Evolutionary conservation across 2,797 vertebrate genomes (phyloP).

Genomic region (Brachyrhaphis roseni): DNA sequence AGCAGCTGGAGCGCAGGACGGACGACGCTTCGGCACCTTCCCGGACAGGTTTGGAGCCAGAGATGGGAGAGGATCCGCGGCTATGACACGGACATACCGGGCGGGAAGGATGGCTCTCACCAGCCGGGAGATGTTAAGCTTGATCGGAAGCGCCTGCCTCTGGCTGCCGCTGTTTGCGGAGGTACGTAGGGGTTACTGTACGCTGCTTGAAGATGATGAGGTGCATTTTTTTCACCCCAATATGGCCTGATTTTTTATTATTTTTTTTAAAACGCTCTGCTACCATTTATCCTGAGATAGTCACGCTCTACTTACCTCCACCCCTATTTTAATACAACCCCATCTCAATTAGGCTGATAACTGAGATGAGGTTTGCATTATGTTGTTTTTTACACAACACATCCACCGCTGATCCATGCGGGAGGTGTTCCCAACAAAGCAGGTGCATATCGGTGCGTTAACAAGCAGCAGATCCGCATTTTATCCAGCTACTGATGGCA

Average conservation of each 20-base stretch:
- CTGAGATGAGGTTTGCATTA: neutral
- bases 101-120: slow-evolving; percentile 75
- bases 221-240: slow-evolving; percentile 14
- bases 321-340: slow-evolving; percentile 15
- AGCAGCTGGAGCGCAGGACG: slow-evolving; percentile 25
- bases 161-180: slow-evolving; percentile 75
- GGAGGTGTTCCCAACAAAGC: slow-evolving; percentile 37
- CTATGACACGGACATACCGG: slow-evolving; percentile 73
- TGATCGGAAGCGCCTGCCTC: slow-evolving; percentile 77
- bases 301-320: slow-evolving; percentile 42
- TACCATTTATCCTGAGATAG: slow-evolving; percentile 17
- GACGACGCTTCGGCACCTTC: slow-evolving; percentile 39
- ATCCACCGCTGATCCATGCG: slow-evolving; percentile 4
- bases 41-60: slow-evolving; percentile 52
- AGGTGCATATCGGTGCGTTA: slow-evolving; percentile 24
- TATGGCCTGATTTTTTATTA: slow-evolving; percentile 41
- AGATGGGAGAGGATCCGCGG: slow-evolving; percentile 66
- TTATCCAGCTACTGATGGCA: slow-evolving; percentile 45
- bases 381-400: neutral
- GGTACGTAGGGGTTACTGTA: slow-evolving; percentile 60
- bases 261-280: neutral
- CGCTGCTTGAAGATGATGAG: slow-evolving; percentile 5
- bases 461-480: slow-evolving; percentile 16
- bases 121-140: slow-evolving; percentile 74
- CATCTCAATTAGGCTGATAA: neutral